Conservation (phyloP, 2,113 vertebrate species). For the Craseonycteris thonglongyai region DNA sequence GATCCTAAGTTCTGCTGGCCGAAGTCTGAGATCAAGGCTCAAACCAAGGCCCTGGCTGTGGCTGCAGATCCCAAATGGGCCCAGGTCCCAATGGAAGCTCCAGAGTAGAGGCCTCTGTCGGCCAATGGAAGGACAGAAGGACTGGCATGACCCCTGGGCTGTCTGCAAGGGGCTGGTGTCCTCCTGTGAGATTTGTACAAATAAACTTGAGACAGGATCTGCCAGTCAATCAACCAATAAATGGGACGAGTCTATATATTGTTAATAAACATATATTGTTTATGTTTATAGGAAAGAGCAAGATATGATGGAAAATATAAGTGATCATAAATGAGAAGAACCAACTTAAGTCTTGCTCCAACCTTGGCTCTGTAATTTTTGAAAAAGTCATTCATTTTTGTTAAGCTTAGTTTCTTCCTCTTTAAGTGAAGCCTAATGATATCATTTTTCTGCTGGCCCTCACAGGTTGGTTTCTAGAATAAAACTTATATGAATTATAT, state of each 20-base stretch:
- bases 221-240: neutral
- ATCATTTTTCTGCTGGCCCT: neutral
- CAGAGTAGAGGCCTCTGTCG: too few species aligned
- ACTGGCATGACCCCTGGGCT: too few species aligned
- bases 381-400: constrained; percentile 9
- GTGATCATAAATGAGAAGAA: neutral
- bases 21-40: too few species aligned
- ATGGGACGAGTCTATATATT: neutral
- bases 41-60: too few species aligned
- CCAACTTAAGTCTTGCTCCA: neutral
- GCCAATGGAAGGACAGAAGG: too few species aligned
- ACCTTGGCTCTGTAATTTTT: neutral
- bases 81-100: too few species aligned
- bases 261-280: too few species aligned
- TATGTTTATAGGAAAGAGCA: neutral
- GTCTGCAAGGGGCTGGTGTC: too few species aligned
- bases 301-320: neutral
- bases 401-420: neutral
- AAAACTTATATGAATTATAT: neutral
- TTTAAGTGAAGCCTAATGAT: neutral
- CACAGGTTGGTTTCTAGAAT: neutral
- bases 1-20: too few species aligned
- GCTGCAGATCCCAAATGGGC: too few species aligned
- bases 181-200: too few species aligned
- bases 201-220: too few species aligned